A percentile compares a stretch with the other conserved stretches of the same genome.
phyloP scores from a whole-genome alignment of 2,888 invertebrate species.

The Beris morrisii region DNA sequence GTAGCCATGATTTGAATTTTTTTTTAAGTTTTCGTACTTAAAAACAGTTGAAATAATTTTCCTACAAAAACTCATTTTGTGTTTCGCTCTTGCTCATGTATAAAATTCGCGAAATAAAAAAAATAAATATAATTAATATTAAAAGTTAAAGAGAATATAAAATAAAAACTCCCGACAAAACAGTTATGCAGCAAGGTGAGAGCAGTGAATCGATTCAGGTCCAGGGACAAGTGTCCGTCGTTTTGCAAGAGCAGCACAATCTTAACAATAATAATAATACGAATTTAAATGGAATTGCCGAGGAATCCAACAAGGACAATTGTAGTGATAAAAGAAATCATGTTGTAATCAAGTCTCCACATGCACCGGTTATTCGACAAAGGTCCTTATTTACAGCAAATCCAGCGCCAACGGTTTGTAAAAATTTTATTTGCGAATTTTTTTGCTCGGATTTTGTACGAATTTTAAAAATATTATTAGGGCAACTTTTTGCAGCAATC shows the following conservation, averaged over 20 bases:
- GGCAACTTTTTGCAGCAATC: slow-evolving; percentile 38
- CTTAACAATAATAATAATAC: slow-evolving; percentile 52
- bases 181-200: slow-evolving; percentile 32
- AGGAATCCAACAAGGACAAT: slow-evolving; percentile 17
- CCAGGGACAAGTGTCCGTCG: slow-evolving; percentile 40
- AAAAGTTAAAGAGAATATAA: not conserved
- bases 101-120: slow-evolving; percentile 20
- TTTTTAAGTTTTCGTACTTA: not conserved
- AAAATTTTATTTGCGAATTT: not conserved
- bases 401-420: slow-evolving; percentile 49
- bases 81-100: slow-evolving; percentile 34
- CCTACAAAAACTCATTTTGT: slow-evolving; percentile 31
- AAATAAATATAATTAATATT: slow-evolving; percentile 15
- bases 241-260: slow-evolving; percentile 47
- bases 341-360: slow-evolving; percentile 42
- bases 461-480: not conserved
- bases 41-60: slow-evolving; percentile 29
- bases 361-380: slow-evolving; percentile 48
- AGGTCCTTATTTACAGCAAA: slow-evolving; percentile 54
- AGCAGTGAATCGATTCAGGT: slow-evolving; percentile 6
- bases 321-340: slow-evolving; percentile 18
- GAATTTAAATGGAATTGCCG: slow-evolving; percentile 13
- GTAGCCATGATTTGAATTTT: not conserved
- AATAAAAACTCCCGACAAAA: not conserved
- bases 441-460: not conserved